Conservation (phyloP, 2,797 vertebrate species). For the Hemibagrus guttatus region DNA sequence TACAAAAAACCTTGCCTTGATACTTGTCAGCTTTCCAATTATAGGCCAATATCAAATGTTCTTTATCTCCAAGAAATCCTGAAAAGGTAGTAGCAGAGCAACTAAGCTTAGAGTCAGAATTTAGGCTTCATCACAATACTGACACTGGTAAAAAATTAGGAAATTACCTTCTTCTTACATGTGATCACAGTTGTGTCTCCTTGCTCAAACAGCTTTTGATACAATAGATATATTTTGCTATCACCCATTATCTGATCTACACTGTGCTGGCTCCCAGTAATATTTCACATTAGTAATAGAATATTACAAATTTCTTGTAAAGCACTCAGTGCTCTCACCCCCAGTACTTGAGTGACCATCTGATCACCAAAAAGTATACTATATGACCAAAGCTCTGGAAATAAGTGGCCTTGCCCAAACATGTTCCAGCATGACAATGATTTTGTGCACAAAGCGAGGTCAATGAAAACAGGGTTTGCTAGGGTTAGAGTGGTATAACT, state of each 20-base stretch:
- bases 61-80: background rate
- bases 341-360: background rate
- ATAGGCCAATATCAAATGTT: too few species aligned
- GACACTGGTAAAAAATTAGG: background rate
- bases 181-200: too few species aligned
- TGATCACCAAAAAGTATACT: background rate
- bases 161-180: background rate
- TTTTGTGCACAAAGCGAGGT: too few species aligned
- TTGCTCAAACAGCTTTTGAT: background rate
- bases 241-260: background rate
- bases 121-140: background rate
- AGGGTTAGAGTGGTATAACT: too few species aligned
- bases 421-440: too few species aligned
- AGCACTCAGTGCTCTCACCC: background rate
- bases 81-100: background rate
- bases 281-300: background rate
- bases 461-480: too few species aligned
- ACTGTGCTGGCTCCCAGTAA: background rate
- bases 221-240: background rate
- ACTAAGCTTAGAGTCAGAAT: background rate
- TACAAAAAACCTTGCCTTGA: background rate
- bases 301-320: background rate
- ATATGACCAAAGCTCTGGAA: too few species aligned
- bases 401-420: too few species aligned
- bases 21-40: too few species aligned